Percentiles rank a stretch among this genome's conserved stretches.
These are phyloP conservation scores for Piprites chloris DNA, from an alignment of 2,113 vertebrate genomes.

Conservation along the genomic window DNA sequence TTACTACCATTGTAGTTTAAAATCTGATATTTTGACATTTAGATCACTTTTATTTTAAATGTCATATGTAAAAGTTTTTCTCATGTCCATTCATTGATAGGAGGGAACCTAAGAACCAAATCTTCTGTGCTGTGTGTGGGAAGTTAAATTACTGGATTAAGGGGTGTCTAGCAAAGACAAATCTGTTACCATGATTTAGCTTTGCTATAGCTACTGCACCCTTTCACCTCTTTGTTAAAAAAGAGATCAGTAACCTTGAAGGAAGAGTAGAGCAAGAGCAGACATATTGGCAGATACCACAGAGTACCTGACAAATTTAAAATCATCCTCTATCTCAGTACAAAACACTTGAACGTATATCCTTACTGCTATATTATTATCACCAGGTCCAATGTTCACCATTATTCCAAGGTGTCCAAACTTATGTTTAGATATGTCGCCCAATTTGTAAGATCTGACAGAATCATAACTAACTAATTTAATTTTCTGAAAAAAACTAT, in stretches of 20 bases:
- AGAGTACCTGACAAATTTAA: neutral
- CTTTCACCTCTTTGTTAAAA: neutral
- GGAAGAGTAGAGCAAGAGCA: neutral
- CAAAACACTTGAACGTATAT: neutral
- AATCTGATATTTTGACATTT: neutral
- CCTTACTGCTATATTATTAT: neutral
- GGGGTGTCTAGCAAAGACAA: neutral
- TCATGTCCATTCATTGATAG: neutral
- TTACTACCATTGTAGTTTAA: neutral
- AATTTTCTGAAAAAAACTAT: neutral
- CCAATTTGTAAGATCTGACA: neutral
- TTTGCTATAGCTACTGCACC: neutral
- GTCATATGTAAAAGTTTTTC: neutral
- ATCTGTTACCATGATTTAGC: neutral
- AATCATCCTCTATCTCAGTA: neutral
- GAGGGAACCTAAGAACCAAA: neutral
- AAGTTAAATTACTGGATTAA: neutral
- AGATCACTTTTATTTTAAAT: neutral
- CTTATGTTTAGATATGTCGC: too few species aligned
- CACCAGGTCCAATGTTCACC: neutral
- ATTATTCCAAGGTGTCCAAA: neutral
- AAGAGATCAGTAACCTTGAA: neutral
- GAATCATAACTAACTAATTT: neutral
- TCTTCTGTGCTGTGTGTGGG: neutral
- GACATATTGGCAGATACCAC: neutral